These are phyloP conservation scores for Conchocele bisecta DNA, from an alignment of 2,888 invertebrate species.

Conservation along the genomic window DNA sequence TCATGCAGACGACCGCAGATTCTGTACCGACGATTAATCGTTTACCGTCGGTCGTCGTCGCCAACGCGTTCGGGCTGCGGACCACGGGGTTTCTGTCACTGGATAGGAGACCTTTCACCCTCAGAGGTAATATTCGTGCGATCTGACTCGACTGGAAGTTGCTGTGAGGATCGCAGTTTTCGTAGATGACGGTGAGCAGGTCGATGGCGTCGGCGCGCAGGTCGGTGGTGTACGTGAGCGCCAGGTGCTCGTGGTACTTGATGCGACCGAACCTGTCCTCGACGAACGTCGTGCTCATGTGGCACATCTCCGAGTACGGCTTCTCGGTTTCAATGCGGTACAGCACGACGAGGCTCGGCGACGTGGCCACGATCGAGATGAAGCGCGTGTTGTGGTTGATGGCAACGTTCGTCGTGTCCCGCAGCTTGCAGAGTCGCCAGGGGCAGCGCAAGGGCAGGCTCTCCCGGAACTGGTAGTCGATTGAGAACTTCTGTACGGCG, in stretches of 20 bases:
- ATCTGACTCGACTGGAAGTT: conserved; percentile 48
- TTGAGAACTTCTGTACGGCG: conserved; percentile 47
- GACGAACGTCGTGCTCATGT: conserved; percentile 50
- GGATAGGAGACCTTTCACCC: conserved; percentile 35
- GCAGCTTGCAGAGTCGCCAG: conserved; percentile 53
- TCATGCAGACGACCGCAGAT: conserved; percentile 55
- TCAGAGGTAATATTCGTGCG: conserved; percentile 32
- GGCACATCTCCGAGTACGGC: conserved; percentile 58
- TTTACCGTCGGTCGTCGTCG: conserved; percentile 51
- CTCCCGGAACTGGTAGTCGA: conserved; percentile 48
- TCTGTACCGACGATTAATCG: conserved; percentile 55
- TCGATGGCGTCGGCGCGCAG: conserved; percentile 53
- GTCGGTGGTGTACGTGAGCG: conserved; percentile 56
- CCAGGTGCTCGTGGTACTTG: conserved; percentile 52
- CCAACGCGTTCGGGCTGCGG: conserved; percentile 51
- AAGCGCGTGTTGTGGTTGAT: conserved; percentile 57
- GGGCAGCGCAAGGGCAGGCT: conserved; percentile 44
- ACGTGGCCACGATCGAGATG: conserved; percentile 46
- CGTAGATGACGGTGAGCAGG: conserved; percentile 47
- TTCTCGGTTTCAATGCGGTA: conserved; percentile 59
- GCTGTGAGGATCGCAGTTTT: conserved; percentile 54
- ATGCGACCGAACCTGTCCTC: conserved; percentile 54
- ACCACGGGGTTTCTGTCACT: conserved; percentile 53
- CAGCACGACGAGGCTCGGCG: conserved; percentile 31
- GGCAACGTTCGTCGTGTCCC: conserved; percentile 40